Percentiles rank a stretch among this genome's conserved stretches.
Conservation (phyloP, 2,797 vertebrate genomes). For the Fistularia tabacaria region DNA sequence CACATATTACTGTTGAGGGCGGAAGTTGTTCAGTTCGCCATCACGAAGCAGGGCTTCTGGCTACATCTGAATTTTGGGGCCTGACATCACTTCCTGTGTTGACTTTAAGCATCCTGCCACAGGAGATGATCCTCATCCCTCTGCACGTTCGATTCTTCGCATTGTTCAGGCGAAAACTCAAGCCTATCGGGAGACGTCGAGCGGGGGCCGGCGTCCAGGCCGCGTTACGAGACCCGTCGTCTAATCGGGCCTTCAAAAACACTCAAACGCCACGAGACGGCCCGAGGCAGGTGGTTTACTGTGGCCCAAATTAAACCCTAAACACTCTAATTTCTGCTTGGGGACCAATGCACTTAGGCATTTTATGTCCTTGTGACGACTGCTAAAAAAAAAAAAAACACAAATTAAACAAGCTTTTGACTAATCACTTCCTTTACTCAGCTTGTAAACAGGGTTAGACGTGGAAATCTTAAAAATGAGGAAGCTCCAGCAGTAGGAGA, state of each 20-base stretch:
- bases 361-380: conserved; percentile 32
- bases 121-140: conserved; percentile 55
- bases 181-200: neutral
- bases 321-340: conserved; percentile 46
- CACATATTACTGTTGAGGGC: conserved; percentile 16
- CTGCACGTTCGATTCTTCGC: conserved; percentile 17
- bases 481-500: conserved; percentile 17
- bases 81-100: conserved; percentile 75
- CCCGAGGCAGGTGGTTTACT: conserved; percentile 33
- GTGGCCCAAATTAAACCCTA: conserved; percentile 46
- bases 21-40: neutral
- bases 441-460: conserved; percentile 27
- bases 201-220: conserved; percentile 1
- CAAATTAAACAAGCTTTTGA: conserved; percentile 24
- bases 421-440: conserved; percentile 33
- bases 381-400: conserved; percentile 8
- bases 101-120: conserved; percentile 62
- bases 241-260: conserved; percentile 41
- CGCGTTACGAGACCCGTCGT: conserved; percentile 29
- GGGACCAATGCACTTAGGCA: conserved; percentile 16
- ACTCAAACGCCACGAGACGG: conserved; percentile 27
- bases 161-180: conserved; percentile 15
- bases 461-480: conserved; percentile 47
- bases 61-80: conserved; percentile 26
- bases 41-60: conserved; percentile 16